Evolutionary conservation across 2,888 invertebrate species (phyloP), one percentile per base, ranked within the genome.

Genomic region (Hirtodrosophila cameraria): DNA sequence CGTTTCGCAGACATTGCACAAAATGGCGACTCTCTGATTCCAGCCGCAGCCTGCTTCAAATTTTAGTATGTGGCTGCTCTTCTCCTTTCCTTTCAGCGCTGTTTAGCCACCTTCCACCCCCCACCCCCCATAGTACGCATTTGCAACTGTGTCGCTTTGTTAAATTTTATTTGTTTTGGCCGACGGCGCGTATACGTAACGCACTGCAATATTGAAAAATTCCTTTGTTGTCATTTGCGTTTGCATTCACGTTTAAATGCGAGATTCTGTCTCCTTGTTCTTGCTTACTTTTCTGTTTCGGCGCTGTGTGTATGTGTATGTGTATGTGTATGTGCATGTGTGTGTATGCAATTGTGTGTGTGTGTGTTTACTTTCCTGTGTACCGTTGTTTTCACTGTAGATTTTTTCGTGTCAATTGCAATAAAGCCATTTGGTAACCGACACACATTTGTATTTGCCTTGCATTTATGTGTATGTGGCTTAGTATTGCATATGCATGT

Each of bases 131-230:
- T n/a, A n/a, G n/a, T n/a, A 49, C 52, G 43, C 48, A 52, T 38
- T 38, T 42, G 58, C 82, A 52, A 36, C 59, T 65, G 54, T 81
- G 65, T 73, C 70, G 55, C 65, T 57, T 72, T 72, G 84, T 69
- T 83, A 65, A 75, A 71, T 79, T 79, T 75, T 75, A 79, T 86
- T 79, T 86, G 83, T 75, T 79, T 72, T 83, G 65, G 80, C 52
- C 60, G 46, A 64, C 64, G 43, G 63, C 61, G 75, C 86, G 71
- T 82, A 82, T 75, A 78, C 86, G 75, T 75, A 79, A 79, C 76
- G 64, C 52, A 41, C 42, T 73, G 84, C 70, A 84, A 86, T 81
- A 86, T 80, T 81, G 77, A 74, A 81, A 86, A 80, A 76, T 80
- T 84, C 86, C 74, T 80, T 80, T 81, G 81, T 74, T 77, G 74